phyloP scores from a whole-genome alignment of 2,888 invertebrate genomes.

The Idaea aversata region DNA sequence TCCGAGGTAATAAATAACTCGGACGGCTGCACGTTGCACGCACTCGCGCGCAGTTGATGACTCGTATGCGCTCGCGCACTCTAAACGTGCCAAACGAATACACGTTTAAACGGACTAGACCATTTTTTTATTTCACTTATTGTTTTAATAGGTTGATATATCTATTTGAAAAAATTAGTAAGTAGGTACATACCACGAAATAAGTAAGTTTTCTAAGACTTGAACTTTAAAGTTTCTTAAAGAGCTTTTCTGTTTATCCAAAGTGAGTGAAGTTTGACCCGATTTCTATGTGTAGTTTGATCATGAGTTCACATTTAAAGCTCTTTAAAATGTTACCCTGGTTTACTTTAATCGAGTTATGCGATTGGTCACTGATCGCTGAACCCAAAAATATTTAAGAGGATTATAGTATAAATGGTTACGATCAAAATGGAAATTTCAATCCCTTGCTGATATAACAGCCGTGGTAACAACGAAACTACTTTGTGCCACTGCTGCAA shows the following conservation, averaged over 20 bases:
- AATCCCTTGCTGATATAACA: constrained; percentile 48
- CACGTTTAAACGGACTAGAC: constrained; percentile 40
- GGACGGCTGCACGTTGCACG: constrained; percentile 69
- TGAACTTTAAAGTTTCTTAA: too few relatives aligned
- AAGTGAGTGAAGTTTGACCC: too few relatives aligned
- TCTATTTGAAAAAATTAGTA: background rate
- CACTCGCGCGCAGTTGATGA: constrained; percentile 66
- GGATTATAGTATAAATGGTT: too few relatives aligned
- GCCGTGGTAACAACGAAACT: constrained; percentile 39
- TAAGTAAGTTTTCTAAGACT: too few relatives aligned
- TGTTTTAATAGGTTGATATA: background rate
- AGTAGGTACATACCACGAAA: too few relatives aligned
- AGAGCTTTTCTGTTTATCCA: too few relatives aligned
- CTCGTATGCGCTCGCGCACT: constrained; percentile 60
- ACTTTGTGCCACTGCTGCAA: constrained; percentile 55
- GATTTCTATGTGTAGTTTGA: too few relatives aligned
- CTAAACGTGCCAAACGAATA: constrained; percentile 65
- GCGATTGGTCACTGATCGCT: too few relatives aligned
- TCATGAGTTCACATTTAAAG: too few relatives aligned
- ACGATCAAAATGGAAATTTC: background rate
- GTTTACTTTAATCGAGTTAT: too few relatives aligned
- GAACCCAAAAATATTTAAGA: too few relatives aligned
- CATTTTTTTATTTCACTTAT: background rate
- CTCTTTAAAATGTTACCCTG: too few relatives aligned
- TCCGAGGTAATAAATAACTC: constrained; percentile 67